Base-by-base conservation (phyloP, 2,888 invertebrate genomes). In the Meteorus cinctellus region DNA sequence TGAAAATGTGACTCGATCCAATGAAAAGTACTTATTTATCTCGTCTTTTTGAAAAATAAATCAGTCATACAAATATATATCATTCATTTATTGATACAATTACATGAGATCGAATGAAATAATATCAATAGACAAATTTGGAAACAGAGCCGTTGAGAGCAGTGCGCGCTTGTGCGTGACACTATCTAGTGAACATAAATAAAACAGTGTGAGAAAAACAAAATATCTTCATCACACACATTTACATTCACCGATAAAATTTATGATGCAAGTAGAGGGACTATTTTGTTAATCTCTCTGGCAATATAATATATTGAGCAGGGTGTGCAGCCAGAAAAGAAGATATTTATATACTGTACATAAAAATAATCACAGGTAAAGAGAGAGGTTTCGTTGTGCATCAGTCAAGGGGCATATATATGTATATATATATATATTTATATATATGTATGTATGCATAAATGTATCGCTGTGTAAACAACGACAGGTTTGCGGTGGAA, bases 401-500 rank as follows among this genome's bases (percentile, higher is more conserved):
- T 65, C 5, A 41, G 16, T 31, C 16, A 2, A 29, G 10, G 27
- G 27, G 14, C 10, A 16, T 27, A 66, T 48, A 31, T 62, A 41
- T n/a, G n/a, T n/a, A n/a, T n/a, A n/a, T n/a, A n/a, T n/a, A n/a
- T n/a, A n/a, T n/a, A n/a, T n/a, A n/a, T n/a, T n/a, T n/a, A n/a
- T n/a, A 16, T 27, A 66, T 48, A 31, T 62, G 31, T 24, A 24
- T 24, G 24, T 24, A 24, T 51, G 29, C 12, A 31, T 48, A 73
- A 69, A 74, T 77, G 78, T 77, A 76, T 77, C 72, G 68, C 65
- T 66, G 78, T 77, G 79, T 76, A 81, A 81, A 81, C 81, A 81
- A 60, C 63, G 67, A 74, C 76, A 78, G 75, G 75, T 73, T 69
- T 75, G 73, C 66, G 75, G 76, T 59, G 76, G 80, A 81, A 80